Conservation (phyloP, 2,888 invertebrate genomes). For the Rosalia funebris region DNA sequence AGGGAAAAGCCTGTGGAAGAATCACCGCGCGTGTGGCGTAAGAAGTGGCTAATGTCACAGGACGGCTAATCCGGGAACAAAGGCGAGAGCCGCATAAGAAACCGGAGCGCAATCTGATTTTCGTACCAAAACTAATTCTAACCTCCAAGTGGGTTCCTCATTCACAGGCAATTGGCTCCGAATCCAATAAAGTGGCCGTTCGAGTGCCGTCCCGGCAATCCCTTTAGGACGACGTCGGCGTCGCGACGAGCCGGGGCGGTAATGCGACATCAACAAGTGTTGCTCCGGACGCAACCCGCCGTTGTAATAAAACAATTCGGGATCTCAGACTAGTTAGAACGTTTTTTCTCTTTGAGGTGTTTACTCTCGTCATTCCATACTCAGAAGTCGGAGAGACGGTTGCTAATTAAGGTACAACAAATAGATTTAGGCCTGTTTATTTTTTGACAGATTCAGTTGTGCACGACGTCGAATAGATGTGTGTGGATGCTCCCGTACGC, state of each 20-base stretch:
- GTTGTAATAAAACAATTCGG: too few species aligned
- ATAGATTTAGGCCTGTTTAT: too few species aligned
- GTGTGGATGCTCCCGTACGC: too few species aligned
- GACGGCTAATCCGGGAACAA: slow-evolving; percentile 17
- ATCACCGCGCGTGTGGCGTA: slow-evolving; percentile 7
- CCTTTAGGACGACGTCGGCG: slow-evolving; percentile 11
- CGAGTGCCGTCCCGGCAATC: slow-evolving; percentile 2
- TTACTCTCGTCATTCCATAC: too few species aligned
- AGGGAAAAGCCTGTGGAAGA: slow-evolving; percentile 7
- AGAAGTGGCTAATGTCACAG: slow-evolving; percentile 21
- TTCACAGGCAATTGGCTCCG: slow-evolving; percentile 57
- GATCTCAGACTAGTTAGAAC: too few species aligned
- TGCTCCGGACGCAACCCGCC: too few species aligned
- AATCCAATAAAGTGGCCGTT: slow-evolving; percentile 55
- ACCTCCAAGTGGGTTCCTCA: slow-evolving; percentile 53
- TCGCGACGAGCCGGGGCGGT: slow-evolving; percentile 1
- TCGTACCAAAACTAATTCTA: slow-evolving; percentile 52
- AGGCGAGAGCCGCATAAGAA: slow-evolving; percentile 8
- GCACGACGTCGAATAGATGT: too few species aligned
- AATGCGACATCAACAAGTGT: slow-evolving; percentile 20
- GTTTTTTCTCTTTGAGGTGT: too few species aligned
- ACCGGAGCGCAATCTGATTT: slow-evolving; percentile 37
- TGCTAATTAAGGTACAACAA: too few species aligned
- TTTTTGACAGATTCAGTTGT: too few species aligned
- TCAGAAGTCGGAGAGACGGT: too few species aligned